Base-by-base conservation (phyloP, 2,888 invertebrate species). In the Dolichomitus sp. region DNA sequence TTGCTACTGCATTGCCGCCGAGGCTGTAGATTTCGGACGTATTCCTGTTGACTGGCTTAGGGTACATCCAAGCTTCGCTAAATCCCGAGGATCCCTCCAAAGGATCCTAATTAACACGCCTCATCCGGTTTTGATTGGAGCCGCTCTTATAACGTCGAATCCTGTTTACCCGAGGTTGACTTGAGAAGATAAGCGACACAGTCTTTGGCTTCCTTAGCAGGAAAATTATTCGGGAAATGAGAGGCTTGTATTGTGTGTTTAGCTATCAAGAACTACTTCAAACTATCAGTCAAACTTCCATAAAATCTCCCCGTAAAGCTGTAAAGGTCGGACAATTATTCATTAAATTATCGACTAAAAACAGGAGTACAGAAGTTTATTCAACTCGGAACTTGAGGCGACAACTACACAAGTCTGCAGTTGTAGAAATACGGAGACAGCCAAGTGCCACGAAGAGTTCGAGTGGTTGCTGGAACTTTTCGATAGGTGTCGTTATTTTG, bases 41-140 rank as follows among this genome's bases (percentile, higher is more conserved):
- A 82, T 81, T 81, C 69, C 50, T 19, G 63, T 74, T 57, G 52
- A 70, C 19, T 75, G 27, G 7, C 50, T 59, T 17, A 73, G 23
- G 57, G 48, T 48, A 61, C 59, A 57, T 77, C 48, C 59, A 23
- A 37, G 45, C 48, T 59, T 59, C 61, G 61, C 19, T 50, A 61
- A 77, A 69, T 66, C 75, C 57, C 17, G 76, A 42, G 50, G 48
- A 69, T 77, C 40, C 61, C n/a, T 69, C 59, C 50, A 27, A 50
- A 61, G 57, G 27, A 68, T 23, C 48, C 65, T 50, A 33, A 76
- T 89, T 89, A 88, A 84, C 87, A 90, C 88, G 90, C 89, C 87
- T 88, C 90, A 91, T 91, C 88, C 87, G 87, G 87, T 86, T 91
- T 91, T 91, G 90, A 91, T 91, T 90, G 89, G 89, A 87, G 87